Base-by-base conservation (phyloP, 2,888 invertebrate genomes). In the Drosophila hawaiiensis region DNA sequence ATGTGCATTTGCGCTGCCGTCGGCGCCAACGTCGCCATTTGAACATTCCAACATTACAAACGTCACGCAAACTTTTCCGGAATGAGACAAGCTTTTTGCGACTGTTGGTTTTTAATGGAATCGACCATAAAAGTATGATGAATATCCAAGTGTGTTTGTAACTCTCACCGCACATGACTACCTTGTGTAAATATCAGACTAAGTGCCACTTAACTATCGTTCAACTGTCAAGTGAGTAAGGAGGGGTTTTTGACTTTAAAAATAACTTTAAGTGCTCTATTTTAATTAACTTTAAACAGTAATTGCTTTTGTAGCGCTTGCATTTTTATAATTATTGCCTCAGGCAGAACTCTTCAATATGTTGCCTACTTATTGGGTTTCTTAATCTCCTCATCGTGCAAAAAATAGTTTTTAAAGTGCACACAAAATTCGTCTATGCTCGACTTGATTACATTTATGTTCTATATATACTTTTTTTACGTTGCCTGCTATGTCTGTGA, bases 1-100 rank as follows among this genome's bases (percentile, higher is more conserved):
- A 84, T 87, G 87, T 84, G 83, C 87, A 87, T 80, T 84, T 73
- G 76, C 73, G 35, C 53, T 75, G 84, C 81, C 73, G 81, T 63
- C 74, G 73, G 70, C 72, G 81, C 74, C 77, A 73, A 31, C 66
- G 59, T 60, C 73, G 71, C 78, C 82, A 84, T 82, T 83, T 84
- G 76, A 82, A 64, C 71, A 80, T 82, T 82, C 54, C 73, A 65
- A 70, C 80, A 78, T 80, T 80, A 76, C 82, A 78, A 82, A 82
- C 80, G 83, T 84, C 83, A 86, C 73, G 73, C 67, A 63, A 79
- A 61, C 67, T 56, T 56, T 61, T 62, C 41, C 16, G 63, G 54
- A 12, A 61, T 50, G 66, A 54, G 62, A 47, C 35, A 68, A 64
- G 64, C 47, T 71, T 66, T 55, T 61, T 69, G 56, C 55, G 71